Base-by-base conservation (phyloP, 92 coral and sea anemone genomes). In the Porites evermanni region DNA sequence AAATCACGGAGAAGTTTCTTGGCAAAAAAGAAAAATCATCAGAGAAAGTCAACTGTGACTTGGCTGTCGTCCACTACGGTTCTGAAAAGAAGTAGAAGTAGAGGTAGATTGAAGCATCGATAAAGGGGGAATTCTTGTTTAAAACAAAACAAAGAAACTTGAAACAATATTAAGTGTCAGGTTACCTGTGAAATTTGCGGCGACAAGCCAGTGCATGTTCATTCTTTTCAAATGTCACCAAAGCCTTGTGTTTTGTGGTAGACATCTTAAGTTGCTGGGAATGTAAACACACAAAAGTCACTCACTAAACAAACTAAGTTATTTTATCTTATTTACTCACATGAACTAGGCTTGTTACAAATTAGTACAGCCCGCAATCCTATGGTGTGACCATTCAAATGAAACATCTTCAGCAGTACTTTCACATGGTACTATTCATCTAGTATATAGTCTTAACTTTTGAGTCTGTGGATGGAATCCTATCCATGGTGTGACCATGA, bases 161-260 rank as follows among this genome's bases (percentile, higher is more conserved):
- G 18, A 12, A 67, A 24, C 52, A 13, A 54, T 23, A 84, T 38
- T 4, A 10, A 72, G 32, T 56, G 64, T 12, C 26, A 51, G 17
- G 61, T 70, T 88, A 97, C 99, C 99, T 95, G 97, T 97, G 99
- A 81, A 95, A 95, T 75, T 97, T 97, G 60, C 99, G 98, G n/a
- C 99, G 96, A 84, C 99, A 97, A 79, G 98, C 99, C 89, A 97
- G 76, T 7, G 99, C 99, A 85, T 97, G 98, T 73, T 97, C 99
- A 78, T 97, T 93, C 88, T 97, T 97, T 83, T 97, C 99, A 90
- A 97, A 97, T 16, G 99, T 97, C 32, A 97, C 99, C 84, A 97
- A 86, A 44, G 99, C 99, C 79, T 97, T 97, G 91, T 97, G 99
- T 65, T 97, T 97, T 26, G 99, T 97, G 52, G 98, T 97, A 19